phyloP scores from a whole-genome alignment of 2,888 invertebrate genomes.

The Gibbula magus region DNA sequence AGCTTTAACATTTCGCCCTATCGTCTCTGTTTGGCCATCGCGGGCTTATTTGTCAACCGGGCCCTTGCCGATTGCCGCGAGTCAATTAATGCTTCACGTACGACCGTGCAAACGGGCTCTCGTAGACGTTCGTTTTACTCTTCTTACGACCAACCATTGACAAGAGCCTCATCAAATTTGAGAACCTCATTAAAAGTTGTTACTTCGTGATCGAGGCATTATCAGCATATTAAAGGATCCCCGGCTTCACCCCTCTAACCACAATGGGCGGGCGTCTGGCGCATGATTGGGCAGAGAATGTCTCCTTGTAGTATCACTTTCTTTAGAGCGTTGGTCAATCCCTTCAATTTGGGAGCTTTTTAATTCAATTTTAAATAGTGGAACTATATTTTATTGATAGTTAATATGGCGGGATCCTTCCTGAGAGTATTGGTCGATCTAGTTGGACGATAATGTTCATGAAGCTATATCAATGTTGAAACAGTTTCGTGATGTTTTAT shows the following conservation, averaged over 20 bases:
- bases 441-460: too few relatives aligned
- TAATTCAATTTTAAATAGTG: too few relatives aligned
- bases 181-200: constrained; percentile 31
- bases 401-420: too few relatives aligned
- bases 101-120: constrained; percentile 24
- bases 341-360: too few relatives aligned
- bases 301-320: too few relatives aligned
- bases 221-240: constrained; percentile 16
- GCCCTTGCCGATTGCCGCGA: constrained; percentile 26
- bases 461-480: too few relatives aligned
- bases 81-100: constrained; percentile 31
- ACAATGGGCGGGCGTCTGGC: neutral
- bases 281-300: too few relatives aligned
- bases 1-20: constrained; percentile 6
- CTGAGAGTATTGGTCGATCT: too few relatives aligned
- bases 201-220: constrained; percentile 19
- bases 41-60: constrained; percentile 22
- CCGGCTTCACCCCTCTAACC: neutral
- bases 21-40: constrained; percentile 13
- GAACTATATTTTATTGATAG: too few relatives aligned
- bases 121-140: neutral
- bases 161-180: constrained; percentile 26
- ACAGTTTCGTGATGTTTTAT: too few relatives aligned
- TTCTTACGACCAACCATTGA: neutral
- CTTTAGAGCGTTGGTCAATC: too few relatives aligned